Evolutionary conservation across 2,113 vertebrate genomes (phyloP), one percentile per base, ranked within the genome.

Genomic region (Acanthochromis polyacanthus): DNA sequence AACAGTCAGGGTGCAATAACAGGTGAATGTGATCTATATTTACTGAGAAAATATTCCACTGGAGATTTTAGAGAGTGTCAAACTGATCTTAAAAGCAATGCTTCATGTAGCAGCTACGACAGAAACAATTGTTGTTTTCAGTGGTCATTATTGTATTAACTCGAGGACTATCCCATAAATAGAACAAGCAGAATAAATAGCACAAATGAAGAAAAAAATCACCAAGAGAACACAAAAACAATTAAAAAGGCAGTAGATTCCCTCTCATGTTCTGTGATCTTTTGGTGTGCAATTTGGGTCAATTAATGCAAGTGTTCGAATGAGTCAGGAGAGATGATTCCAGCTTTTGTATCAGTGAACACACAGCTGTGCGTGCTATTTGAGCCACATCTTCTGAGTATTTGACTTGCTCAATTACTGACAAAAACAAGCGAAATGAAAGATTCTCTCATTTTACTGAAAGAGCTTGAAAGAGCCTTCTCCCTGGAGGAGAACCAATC

Each of bases 381-480:
- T 61, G 11, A 79, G 51, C 52, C 63, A 68, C 15, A 48, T 74
- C 60, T 55, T 72, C 28, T 75, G 55, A 80, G 25, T 60, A 43
- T 75, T 57, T 11, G 64, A 82, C 65, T 82, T 59, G 73, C 66
- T 81, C 55, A 71, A 61, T 84, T 71, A 70, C 84, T 79, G 64
- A 71, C 25, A 84, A 72, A 88, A 86, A 86, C 68, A 83, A 85
- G 73, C 64, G 58, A 80, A 87, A 74, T 78, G 46, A 89, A 83
- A 84, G 59, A 78, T 80, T 76, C 72, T 70, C 60, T 87, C 59
- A 75, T 82, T 86, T 83, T 32, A 58, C 67, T 81, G 58, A 81
- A 59, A 84, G 75, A 80, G 69, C 56, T 36, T 65, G 36, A 83
- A 78, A 79, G 74, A 80, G 58, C 71, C 45, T 63, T 55, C 53